Evolutionary conservation across 2,113 vertebrate species (phyloP).

Genomic region (Polypterus senegalus): DNA sequence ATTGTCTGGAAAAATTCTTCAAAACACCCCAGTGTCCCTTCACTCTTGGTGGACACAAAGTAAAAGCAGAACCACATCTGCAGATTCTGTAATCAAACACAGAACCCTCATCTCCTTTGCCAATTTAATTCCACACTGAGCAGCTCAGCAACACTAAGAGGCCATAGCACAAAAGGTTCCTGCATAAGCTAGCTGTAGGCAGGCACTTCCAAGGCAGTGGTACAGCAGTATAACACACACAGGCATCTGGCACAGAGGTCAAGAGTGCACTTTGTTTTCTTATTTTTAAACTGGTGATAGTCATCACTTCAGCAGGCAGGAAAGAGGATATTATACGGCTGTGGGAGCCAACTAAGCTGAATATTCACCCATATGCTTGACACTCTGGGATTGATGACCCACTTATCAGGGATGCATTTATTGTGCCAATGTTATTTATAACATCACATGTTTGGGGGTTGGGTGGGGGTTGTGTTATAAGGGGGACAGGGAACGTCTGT

Average conservation of each 20-base stretch:
- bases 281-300: neutral
- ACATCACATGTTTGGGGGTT: constrained; percentile 49
- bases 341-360: constrained; percentile 24
- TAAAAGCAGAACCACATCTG: no score
- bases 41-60: no score
- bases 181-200: neutral
- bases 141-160: no score
- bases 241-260: neutral
- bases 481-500: no score
- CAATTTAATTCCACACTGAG: no score
- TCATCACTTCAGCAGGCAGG: constrained; percentile 1
- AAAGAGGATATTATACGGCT: constrained; percentile 24
- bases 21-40: no score
- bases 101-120: no score
- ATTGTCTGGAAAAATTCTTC: no score
- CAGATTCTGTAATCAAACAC: no score
- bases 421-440: constrained; percentile 72
- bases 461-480: neutral
- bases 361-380: constrained; percentile 39
- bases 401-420: constrained; percentile 62
- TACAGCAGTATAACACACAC: neutral
- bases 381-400: constrained; percentile 53
- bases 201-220: neutral
- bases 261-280: neutral
- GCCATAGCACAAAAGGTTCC: neutral